phyloP scores from a whole-genome alignment of 2,113 vertebrate species.

The Xiphophorus couchianus region DNA sequence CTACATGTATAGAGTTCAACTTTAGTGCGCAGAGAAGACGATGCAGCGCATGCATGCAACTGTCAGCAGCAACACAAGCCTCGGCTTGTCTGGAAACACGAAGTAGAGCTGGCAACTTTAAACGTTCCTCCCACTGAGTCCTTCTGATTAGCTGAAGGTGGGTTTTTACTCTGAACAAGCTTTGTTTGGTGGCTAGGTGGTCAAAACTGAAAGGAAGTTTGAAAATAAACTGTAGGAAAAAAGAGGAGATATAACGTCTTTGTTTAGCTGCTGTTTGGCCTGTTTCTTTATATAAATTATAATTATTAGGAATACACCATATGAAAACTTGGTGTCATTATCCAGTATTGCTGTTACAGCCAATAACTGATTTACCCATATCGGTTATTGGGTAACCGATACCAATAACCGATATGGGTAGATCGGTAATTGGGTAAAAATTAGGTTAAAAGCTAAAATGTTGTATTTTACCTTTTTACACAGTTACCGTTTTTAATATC shows the following conservation, averaged over 20 bases:
- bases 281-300: too few relatives aligned
- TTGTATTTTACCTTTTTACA: too few relatives aligned
- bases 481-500: too few relatives aligned
- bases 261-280: too few relatives aligned
- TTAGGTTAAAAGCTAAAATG: too few relatives aligned
- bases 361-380: too few relatives aligned
- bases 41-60: background rate
- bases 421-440: too few relatives aligned
- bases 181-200: background rate
- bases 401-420: too few relatives aligned
- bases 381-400: too few relatives aligned
- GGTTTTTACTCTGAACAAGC: background rate
- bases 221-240: background rate
- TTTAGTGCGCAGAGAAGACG: background rate
- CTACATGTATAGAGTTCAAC: background rate
- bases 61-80: conserved; percentile 12
- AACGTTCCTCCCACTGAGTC: conserved; percentile 4
- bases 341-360: too few relatives aligned
- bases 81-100: conserved; percentile 35
- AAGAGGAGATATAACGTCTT: background rate
- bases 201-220: background rate
- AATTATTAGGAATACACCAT: too few relatives aligned
- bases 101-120: conserved; percentile 9
- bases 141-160: background rate
- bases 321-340: too few relatives aligned